Evolutionary conservation across 2,113 vertebrate genomes (phyloP), one percentile per base, ranked within the genome.

Genomic region (Hemiprocne comata): DNA sequence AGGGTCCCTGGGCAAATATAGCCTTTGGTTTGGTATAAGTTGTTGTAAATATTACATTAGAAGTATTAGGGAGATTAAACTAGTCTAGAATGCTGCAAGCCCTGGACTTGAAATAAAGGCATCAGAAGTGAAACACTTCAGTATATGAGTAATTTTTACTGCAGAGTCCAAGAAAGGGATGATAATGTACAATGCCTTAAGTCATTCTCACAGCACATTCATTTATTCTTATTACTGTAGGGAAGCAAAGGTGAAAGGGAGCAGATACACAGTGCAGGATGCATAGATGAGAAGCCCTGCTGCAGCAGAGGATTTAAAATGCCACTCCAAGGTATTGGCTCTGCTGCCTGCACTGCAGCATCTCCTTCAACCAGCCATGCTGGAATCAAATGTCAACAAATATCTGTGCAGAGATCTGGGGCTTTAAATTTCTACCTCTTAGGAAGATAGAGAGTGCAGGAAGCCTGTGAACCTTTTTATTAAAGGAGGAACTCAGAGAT

Each of bases 301-400:
- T 70, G 85, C 1, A 13, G 81, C 55, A 79, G 75, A 50, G 79
- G 33, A 25, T 72, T 91, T 64, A 12, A 70, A 86, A 61, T 67
- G 40, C 72, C 48, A 31, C 72, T 95, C 74, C 82, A 67, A 0
- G 31, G 51, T 10, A 5, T 9, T 67, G 75, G 26, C 77, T 72
- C 42, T 70, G 64, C 90, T 88, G 85, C 64, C 87, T 88, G 90
- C 85, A 74, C 85, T 91, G 93, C 87, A 96, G 87, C 67, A 94
- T 42, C 90, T 44, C 79, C 61, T 48, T 67, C 85, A 28, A 1
- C 46, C 90, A 80, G 79, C 55, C 0, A 1, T 38, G 55, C 85
- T 70, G 60, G 75, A 42, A 42, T 80, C 72, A 80, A 38, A 48
- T 64, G 80, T 53, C 31, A 48, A 60, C 54, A 85, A 94, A 77